Base-by-base conservation (phyloP, 2,113 vertebrate genomes). In the Paedocypris sp. region DNA sequence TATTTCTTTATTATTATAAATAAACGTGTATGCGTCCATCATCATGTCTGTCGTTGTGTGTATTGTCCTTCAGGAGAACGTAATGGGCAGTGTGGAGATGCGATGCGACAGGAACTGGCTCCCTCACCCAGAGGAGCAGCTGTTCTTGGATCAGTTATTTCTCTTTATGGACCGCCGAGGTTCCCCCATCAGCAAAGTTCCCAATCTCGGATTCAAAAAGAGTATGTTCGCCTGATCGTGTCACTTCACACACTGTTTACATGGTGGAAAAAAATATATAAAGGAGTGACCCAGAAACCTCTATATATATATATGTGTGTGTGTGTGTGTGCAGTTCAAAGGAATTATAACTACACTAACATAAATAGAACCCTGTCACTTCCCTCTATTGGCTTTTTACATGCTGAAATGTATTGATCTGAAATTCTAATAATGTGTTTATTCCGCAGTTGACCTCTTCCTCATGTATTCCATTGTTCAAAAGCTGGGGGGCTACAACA, bases 201-300 rank as follows among this genome's bases (percentile, higher is more conserved):
- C 87, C 16, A 85, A 88, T 73, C 82, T 88, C 13, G 87, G 87
- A 62, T 88, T 88, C 67, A 88, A 88, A 67, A 87, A 88, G 74
- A 86, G 87, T 88, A 72, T 83, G 85, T 77, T 4, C 25, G n/a
- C 23, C 22, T 28, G 7, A 15, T 19, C 48, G 38, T 3, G 2
- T 35, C n/a, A n/a, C n/a, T n/a, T n/a, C n/a, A n/a, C n/a, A n/a
- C n/a, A n/a, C n/a, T n/a, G n/a, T n/a, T n/a, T n/a, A n/a, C n/a
- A n/a, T n/a, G n/a, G n/a, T n/a, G n/a, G n/a, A n/a, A n/a, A n/a
- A n/a, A n/a, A n/a, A n/a, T n/a, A n/a, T n/a, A n/a, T n/a, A n/a
- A n/a, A n/a, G n/a, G n/a, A n/a, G n/a, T n/a, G n/a, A n/a, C n/a
- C n/a, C n/a, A n/a, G n/a, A n/a, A n/a, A n/a, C n/a, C n/a, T n/a